Evolutionary conservation across 1,140 invertebrate genomes (phyloP).

Genomic region (Spodoptera litura): DNA sequence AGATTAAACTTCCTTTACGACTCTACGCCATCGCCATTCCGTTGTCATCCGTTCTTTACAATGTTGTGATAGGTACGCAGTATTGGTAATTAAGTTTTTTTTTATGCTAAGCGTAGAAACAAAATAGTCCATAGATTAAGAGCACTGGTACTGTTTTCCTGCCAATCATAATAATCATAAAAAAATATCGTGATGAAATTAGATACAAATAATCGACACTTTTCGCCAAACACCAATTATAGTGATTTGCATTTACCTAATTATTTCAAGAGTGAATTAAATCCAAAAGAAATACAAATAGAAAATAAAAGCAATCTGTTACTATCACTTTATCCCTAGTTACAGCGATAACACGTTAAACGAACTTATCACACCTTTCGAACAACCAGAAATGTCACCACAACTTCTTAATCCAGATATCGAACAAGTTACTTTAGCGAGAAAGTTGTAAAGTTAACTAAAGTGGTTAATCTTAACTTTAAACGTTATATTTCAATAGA

Average conservation of each 20-base stretch:
- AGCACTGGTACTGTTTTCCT: too few species aligned
- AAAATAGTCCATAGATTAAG: too few species aligned
- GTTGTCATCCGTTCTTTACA: constrained; percentile 15
- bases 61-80: background rate
- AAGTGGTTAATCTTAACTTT: background rate
- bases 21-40: constrained; percentile 7
- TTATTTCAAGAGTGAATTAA: too few species aligned
- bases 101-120: too few species aligned
- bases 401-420: background rate
- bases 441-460: constrained; percentile 12
- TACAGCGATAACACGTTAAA: background rate
- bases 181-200: too few species aligned
- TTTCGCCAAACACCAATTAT: background rate
- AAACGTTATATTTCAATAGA: constrained; percentile 10
- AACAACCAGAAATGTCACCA: constrained; percentile 7
- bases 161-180: too few species aligned
- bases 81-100: background rate
- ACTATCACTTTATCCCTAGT: too few species aligned
- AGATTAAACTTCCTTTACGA: constrained; percentile 34
- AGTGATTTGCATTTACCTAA: background rate
- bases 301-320: too few species aligned
- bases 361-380: background rate
- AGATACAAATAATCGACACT: background rate
- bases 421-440: background rate
- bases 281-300: too few species aligned